Evolutionary conservation across 2,888 invertebrate genomes (phyloP).

Genomic region (Anthophora plumipes): DNA sequence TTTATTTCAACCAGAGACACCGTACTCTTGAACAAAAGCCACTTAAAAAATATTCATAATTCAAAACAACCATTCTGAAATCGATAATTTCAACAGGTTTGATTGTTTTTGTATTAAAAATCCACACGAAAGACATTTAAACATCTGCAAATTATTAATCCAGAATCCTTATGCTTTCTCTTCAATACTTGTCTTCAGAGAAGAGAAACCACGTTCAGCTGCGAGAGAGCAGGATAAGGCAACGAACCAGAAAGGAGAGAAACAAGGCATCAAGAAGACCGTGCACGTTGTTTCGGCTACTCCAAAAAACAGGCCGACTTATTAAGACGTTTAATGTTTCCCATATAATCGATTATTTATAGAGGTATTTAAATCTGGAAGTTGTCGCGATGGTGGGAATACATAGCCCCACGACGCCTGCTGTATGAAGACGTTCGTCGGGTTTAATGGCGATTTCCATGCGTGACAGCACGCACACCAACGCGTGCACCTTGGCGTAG

Average conservation of each 20-base stretch:
- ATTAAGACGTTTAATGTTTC: slow-evolving; percentile 80
- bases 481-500: neutral
- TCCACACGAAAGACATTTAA: neutral
- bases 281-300: slow-evolving; percentile 68
- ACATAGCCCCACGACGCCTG: slow-evolving; percentile 37
- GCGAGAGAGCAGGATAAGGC: slow-evolving; percentile 27
- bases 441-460: slow-evolving; percentile 78
- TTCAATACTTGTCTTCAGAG: neutral
- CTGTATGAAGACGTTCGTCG: slow-evolving; percentile 79
- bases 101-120: neutral
- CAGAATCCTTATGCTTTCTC: neutral
- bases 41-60: too few relatives aligned
- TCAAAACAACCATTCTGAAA: too few relatives aligned
- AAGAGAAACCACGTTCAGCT: slow-evolving; percentile 28
- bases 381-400: slow-evolving; percentile 60
- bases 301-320: slow-evolving; percentile 73
- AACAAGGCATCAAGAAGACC: neutral
- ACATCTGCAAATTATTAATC: slow-evolving; percentile 13
- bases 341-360: slow-evolving; percentile 84
- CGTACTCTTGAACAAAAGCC: too few relatives aligned
- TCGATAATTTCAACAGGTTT: too few relatives aligned
- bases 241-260: neutral
- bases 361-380: slow-evolving; percentile 73
- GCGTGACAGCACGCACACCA: slow-evolving; percentile 64
- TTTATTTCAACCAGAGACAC: too few relatives aligned